A percentile compares a stretch with the other conserved stretches of the same genome.
Conservation (phyloP, 64 coral and sea anemone species). For the Hydrozoanthus tunicans region DNA sequence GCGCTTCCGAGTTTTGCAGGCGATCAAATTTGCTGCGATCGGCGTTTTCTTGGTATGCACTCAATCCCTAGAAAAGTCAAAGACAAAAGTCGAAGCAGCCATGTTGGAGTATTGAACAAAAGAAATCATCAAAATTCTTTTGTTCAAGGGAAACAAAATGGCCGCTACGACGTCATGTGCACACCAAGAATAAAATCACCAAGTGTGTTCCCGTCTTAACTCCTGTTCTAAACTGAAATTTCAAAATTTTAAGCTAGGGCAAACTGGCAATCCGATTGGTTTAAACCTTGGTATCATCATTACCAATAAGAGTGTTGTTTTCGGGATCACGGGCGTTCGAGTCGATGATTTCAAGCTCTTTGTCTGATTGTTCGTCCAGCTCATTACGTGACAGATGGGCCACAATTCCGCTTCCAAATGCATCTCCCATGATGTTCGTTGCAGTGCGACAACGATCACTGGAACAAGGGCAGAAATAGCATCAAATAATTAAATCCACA, state of each 20-base stretch:
- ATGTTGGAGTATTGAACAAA: too few species aligned
- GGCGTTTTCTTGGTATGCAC: too few species aligned
- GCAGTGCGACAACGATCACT: constrained; percentile 19
- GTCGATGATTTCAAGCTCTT: background rate
- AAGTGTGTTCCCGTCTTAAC: background rate
- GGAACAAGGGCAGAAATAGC: too few species aligned
- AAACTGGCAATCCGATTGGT: background rate
- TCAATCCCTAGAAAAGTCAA: too few species aligned
- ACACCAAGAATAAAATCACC: background rate
- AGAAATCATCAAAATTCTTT: too few species aligned
- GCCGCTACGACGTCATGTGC: too few species aligned
- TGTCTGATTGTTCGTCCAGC: background rate
- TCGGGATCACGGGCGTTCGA: background rate
- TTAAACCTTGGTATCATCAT: constrained; percentile 1
- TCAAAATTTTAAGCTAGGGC: background rate
- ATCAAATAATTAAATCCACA: too few species aligned
- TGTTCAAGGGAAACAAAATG: too few species aligned
- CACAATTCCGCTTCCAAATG: constrained; percentile 77
- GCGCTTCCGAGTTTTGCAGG: too few species aligned
- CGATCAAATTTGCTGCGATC: too few species aligned
- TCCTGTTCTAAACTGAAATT: background rate
- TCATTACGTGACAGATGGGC: constrained; percentile 75
- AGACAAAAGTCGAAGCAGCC: too few species aligned
- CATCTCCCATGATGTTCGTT: constrained; percentile 68
- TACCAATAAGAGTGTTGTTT: background rate